These are phyloP conservation scores for Cariama cristata DNA, from an alignment of 2,113 vertebrate genomes.

Conservation along the genomic window DNA sequence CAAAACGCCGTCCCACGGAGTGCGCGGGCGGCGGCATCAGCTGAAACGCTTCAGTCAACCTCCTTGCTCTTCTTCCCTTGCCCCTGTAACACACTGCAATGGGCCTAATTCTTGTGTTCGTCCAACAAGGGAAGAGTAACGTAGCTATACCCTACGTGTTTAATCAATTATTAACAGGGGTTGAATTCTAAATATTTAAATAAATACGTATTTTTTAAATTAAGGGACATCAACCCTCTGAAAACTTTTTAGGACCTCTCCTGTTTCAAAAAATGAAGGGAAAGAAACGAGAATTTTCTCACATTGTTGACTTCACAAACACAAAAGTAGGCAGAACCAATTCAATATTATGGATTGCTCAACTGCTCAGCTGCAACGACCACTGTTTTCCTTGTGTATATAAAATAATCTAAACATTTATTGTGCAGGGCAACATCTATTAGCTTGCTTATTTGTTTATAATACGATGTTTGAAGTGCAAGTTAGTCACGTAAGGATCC, in stretches of 20 bases:
- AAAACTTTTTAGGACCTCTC: neutral
- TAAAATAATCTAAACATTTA: neutral
- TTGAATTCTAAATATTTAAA: neutral
- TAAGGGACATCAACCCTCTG: accelerated
- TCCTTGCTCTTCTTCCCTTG: neutral
- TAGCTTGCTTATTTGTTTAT: neutral
- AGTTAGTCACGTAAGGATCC: neutral
- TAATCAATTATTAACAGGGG: neutral
- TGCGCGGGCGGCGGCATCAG: accelerated
- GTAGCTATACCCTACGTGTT: too few relatives aligned
- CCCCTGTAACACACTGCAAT: neutral
- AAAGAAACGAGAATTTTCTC: neutral
- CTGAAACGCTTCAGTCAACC: neutral
- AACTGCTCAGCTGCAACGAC: neutral
- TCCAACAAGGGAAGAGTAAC: neutral
- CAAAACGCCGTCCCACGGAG: neutral
- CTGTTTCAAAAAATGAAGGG: neutral
- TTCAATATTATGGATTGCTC: neutral
- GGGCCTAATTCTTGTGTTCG: neutral
- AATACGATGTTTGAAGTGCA: neutral
- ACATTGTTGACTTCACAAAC: neutral
- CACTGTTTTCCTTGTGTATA: neutral
- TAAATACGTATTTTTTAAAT: neutral
- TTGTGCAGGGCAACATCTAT: neutral
- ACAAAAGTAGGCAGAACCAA: neutral